Evolutionary conservation across 2,113 vertebrate species (phyloP), one percentile per base, ranked within the genome.

Genomic region (Genyomyrus donnyi): DNA sequence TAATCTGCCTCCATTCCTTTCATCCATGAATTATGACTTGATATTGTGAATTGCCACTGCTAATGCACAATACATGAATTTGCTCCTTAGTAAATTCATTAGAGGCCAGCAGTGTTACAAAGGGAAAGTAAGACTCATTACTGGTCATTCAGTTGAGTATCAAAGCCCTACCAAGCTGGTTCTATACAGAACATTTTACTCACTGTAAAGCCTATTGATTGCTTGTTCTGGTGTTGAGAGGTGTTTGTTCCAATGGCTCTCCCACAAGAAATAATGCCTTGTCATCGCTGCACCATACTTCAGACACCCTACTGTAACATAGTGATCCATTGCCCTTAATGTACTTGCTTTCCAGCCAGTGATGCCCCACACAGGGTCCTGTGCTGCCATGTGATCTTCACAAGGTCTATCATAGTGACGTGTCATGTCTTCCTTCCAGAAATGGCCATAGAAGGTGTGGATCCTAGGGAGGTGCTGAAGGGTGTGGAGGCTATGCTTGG

Each of bases 401-500:
- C 27, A 9, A 53, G 85, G n/a, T 46, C 3, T 42, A 9, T 31
- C 45, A 31, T n/a, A 53, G 77, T 31, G 19, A 0, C 53, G 9
- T 35, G 62, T 87, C 3, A 6, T 15, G 27, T 93, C 52, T 94
- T 0, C 74, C 46, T 94, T 92, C 66, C 93, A 97, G 96, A 92
- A 83, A 99, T 99, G 98, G 97, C 97, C 53, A 97, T 97, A 0
- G 97, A 96, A 94, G 97, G 97, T 9, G 97, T 99, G 93, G 97
- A 99, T 93, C 98, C 98, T 91, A 97, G 97, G 92, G 97, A 99
- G 91, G 97, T 99, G 52, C 94, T 99, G 58, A 98, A 98, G 93
- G 98, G 97, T 35, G 95, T 99, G 89, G 98, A 98, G 89, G 94
- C 95, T 88, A 96, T 98, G 45, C 95, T 99, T 87, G 98, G 97